A percentile compares a stretch with the other conserved stretches of the same genome.
Evolutionary conservation across 1,140 invertebrate genomes (phyloP).

Genomic region (Temnothorax longispinosus): DNA sequence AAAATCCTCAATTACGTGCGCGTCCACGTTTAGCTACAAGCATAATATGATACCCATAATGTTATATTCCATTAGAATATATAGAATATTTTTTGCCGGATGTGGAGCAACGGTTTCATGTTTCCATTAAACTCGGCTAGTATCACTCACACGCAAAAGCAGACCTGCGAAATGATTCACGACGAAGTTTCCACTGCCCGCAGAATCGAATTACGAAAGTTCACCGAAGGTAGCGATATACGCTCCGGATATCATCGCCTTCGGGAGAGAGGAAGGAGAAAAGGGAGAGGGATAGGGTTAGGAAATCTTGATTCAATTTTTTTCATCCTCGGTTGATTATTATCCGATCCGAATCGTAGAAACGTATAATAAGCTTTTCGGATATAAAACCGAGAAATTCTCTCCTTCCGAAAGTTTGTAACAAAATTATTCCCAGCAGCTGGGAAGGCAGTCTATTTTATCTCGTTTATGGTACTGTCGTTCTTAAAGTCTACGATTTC

Average conservation of each 20-base stretch:
- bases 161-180: constrained; percentile 24
- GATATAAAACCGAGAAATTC: not conserved
- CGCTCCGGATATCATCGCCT: constrained; percentile 18
- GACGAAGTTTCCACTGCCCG: constrained; percentile 12
- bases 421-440: constrained; percentile 22
- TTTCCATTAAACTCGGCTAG: constrained; percentile 10
- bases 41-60: not conserved
- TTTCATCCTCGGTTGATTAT: constrained; percentile 22
- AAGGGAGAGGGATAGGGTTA: not conserved
- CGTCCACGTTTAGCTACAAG: not conserved
- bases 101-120: not conserved
- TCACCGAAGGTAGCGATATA: not conserved
- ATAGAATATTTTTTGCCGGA: not conserved
- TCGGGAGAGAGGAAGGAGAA: not conserved
- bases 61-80: not conserved
- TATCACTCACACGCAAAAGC: constrained; percentile 7
- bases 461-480: not conserved
- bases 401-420: not conserved
- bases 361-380: not conserved
- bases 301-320: constrained; percentile 35
- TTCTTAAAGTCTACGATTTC: constrained; percentile 4
- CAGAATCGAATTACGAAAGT: constrained; percentile 41
- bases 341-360: not conserved
- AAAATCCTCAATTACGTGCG: constrained; percentile 26
- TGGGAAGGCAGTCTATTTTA: not conserved